Evolutionary conservation across 2,113 vertebrate genomes (phyloP).

Genomic region (Mixornis gularis): DNA sequence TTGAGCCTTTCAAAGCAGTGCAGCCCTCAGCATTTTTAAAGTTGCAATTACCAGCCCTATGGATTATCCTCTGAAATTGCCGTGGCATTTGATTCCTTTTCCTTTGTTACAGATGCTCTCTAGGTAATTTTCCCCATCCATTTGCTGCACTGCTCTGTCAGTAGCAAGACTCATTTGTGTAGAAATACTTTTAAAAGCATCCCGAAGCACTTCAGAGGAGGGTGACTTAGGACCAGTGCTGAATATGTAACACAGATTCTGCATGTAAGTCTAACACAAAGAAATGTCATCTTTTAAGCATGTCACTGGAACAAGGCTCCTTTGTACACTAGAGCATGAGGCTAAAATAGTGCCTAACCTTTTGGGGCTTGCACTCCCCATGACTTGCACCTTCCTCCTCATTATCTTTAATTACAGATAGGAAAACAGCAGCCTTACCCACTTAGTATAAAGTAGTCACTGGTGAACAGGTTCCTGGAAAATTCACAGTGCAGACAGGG

Average conservation of each 20-base stretch:
- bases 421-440: background rate
- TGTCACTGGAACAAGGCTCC: background rate
- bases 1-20: background rate
- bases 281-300: background rate
- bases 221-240: background rate
- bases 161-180: background rate
- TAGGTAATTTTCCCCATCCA: background rate
- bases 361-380: background rate
- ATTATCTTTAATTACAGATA: background rate
- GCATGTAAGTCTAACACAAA: background rate
- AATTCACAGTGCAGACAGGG: background rate
- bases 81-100: background rate
- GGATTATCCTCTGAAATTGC: background rate
- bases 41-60: background rate
- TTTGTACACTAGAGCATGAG: background rate
- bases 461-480: background rate
- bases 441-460: background rate
- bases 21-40: background rate
- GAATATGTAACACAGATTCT: background rate
- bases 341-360: background rate
- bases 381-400: background rate
- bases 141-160: background rate
- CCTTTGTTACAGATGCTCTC: background rate
- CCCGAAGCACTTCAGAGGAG: background rate
- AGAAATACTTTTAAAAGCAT: background rate